These are phyloP conservation scores for Atractosteus spatula DNA, from an alignment of 2,113 vertebrate species.

Conservation along the genomic window DNA sequence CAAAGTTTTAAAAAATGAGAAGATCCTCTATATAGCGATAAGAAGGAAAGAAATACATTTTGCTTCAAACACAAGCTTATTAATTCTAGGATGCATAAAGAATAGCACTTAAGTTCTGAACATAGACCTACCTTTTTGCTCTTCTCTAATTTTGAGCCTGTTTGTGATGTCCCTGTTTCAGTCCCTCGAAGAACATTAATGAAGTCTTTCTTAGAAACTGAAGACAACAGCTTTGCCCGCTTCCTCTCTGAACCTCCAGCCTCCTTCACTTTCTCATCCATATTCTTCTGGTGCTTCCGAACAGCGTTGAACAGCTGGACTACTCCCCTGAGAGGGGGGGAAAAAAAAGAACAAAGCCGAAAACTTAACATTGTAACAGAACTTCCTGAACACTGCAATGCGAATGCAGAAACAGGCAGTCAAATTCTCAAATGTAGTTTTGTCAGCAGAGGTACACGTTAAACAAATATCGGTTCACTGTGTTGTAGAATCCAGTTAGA, in stretches of 20 bases:
- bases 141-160: conserved; percentile 25
- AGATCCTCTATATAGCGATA: too few species aligned
- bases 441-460: too few species aligned
- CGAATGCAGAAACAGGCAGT: too few species aligned
- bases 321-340: conserved; percentile 71
- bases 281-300: conserved; percentile 78
- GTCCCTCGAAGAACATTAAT: conserved; percentile 78
- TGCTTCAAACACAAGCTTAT: too few species aligned
- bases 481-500: too few species aligned
- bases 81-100: too few species aligned
- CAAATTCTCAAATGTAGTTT: too few species aligned
- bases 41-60: too few species aligned
- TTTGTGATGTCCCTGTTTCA: conserved; percentile 33
- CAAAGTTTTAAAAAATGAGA: too few species aligned
- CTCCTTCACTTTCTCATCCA: conserved; percentile 79
- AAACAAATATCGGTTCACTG: too few species aligned
- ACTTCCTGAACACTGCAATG: not conserved
- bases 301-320: conserved; percentile 93
- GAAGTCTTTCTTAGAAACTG: conserved; percentile 90
- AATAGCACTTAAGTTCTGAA: not conserved
- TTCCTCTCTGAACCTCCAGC: conserved; percentile 78
- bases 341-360: not conserved
- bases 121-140: conserved; percentile 55
- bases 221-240: conserved; percentile 79
- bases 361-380: not conserved